Base-by-base conservation (phyloP, 2,888 invertebrate species). In the Beris chalybata region DNA sequence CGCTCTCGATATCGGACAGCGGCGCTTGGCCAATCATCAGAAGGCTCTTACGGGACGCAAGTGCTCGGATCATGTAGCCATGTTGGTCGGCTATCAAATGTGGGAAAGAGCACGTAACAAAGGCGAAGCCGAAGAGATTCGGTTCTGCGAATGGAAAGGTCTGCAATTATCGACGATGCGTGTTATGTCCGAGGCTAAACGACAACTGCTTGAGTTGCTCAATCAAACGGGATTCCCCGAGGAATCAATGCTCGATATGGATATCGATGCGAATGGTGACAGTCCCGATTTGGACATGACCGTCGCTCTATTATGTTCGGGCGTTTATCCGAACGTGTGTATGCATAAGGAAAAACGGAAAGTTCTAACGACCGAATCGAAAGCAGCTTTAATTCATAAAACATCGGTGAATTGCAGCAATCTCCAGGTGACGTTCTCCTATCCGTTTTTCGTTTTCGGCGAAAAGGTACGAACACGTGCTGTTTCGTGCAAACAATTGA, bases 391-490 rank as follows among this genome's bases (percentile, higher is more conserved):
- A 2, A 91, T 99, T 69, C 96, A 97, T 82, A 98, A 97, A 81
- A 94, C 95, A 0, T 98, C 97, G 0, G 96, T 98, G 4, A 97
- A 97, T 82, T 95, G 94, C 79, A 90, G 89, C 73, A 92, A 92
- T 77, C 82, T 86, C 59, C 92, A 92, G 58, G 89, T 91, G 67
- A 86, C 85, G 71, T 97, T 97, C 76, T 91, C 93, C 0, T 96
- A 92, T 71, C 98, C 98, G 0, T 91, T 97, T 78, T 97, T 99
- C 78, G 93, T 99, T 66, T 99, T 98, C 79, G 97, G 97, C 0
- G 98, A 99, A 83, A 99, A 99, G 85, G 94, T 98, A 65, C 88
- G 97, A 64, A 97, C 97, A 0, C 85, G 94, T 64, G 96, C 97
- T 0, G 95, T 99, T 58, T 91, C 93, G 12, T 97, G 97, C 80